Evolutionary conservation across 2,797 vertebrate genomes (phyloP).

Genomic region (Phalloptychus januarius): DNA sequence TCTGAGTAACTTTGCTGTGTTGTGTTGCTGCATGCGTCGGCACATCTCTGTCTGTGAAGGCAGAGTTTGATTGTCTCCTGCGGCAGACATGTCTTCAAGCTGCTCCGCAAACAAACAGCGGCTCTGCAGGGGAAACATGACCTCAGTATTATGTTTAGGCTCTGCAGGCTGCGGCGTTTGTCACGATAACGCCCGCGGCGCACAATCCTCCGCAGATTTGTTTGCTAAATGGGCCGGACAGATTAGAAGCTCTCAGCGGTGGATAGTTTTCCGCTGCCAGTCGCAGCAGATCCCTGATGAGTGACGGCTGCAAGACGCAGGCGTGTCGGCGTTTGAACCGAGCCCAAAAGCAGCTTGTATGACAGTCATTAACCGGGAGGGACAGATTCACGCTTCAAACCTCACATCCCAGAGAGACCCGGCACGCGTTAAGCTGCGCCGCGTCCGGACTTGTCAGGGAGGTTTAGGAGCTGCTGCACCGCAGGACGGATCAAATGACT

Average conservation of each 20-base stretch:
- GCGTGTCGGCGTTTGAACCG: slow-evolving; percentile 38
- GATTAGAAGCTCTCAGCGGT: slow-evolving; percentile 48
- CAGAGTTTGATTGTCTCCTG: background rate
- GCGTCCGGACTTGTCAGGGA: background rate
- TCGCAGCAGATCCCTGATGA: slow-evolving; percentile 38
- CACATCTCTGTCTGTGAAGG: background rate
- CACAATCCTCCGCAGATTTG: slow-evolving; percentile 43
- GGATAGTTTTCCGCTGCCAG: slow-evolving; percentile 51
- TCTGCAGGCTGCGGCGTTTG: slow-evolving; percentile 21
- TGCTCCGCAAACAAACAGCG: background rate
- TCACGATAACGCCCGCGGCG: slow-evolving; percentile 28
- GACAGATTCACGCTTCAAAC: background rate
- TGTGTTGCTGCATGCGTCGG: background rate
- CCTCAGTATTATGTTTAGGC: slow-evolving; percentile 40
- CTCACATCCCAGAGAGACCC: background rate
- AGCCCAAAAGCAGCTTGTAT: slow-evolving; percentile 42
- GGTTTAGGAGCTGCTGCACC: background rate
- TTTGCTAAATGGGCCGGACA: slow-evolving; percentile 62
- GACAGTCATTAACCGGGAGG: slow-evolving; percentile 12
- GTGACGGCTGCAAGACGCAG: slow-evolving; percentile 40
- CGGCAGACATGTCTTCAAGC: background rate
- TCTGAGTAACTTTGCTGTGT: background rate
- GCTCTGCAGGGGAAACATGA: slow-evolving; percentile 41
- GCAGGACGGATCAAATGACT: background rate
- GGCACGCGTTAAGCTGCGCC: slow-evolving; percentile 8